phyloP scores from a whole-genome alignment of 2,888 invertebrate genomes.

The Meghimatium bilineatum region DNA sequence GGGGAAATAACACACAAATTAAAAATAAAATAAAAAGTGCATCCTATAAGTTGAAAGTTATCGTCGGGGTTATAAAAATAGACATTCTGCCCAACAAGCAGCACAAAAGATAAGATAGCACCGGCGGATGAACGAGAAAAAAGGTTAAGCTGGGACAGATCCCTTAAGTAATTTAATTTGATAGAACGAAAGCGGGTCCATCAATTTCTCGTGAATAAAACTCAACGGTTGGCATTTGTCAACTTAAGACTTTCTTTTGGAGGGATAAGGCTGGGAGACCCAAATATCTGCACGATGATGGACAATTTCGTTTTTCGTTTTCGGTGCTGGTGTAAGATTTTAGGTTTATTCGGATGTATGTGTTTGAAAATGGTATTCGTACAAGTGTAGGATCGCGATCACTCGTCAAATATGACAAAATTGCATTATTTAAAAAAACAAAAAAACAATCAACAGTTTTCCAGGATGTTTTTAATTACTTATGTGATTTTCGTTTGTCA shows the following conservation, averaged over 20 bases:
- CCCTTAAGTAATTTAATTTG: constrained; percentile 33
- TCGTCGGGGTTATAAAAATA: neutral
- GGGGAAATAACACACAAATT: too few species aligned
- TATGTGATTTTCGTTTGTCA: too few species aligned
- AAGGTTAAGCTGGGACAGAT: constrained; percentile 6
- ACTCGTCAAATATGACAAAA: too few species aligned
- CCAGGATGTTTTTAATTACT: too few species aligned
- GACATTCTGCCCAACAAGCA: neutral
- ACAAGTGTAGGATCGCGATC: too few species aligned
- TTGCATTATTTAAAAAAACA: too few species aligned
- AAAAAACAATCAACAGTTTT: too few species aligned
- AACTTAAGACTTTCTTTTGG: neutral
- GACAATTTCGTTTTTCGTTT: neutral
- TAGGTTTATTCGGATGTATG: too few species aligned
- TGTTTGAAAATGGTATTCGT: too few species aligned
- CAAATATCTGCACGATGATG: neutral
- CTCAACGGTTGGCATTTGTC: constrained; percentile 13
- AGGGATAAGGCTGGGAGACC: too few species aligned
- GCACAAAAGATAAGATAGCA: neutral
- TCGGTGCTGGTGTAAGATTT: too few species aligned
- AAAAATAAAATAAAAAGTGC: too few species aligned
- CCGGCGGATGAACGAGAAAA: neutral
- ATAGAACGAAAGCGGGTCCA: constrained; percentile 7
- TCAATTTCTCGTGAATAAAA: constrained; percentile 6
- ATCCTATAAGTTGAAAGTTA: neutral